Base-by-base conservation (phyloP, 2,888 invertebrate species). In the Aphodius granarius region DNA sequence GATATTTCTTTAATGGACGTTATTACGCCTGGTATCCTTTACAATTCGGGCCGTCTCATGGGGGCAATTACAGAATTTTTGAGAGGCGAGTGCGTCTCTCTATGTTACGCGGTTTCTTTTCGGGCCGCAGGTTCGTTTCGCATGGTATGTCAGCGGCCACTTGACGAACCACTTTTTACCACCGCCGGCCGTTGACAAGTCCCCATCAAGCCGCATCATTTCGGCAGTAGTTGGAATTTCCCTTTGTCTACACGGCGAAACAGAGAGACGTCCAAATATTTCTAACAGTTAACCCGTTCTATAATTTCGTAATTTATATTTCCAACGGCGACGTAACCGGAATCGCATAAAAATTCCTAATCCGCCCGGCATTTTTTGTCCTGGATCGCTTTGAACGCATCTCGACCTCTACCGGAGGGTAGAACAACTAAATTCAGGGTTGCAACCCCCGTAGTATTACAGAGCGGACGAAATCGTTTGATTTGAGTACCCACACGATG, bases 241-340 rank as follows among this genome's bases (percentile, higher is more conserved):
- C 43, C 43, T 43, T 43, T 43, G 43, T 43, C 43, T 43, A 43
- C 43, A 43, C 65, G 17, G 68, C 68, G 68, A 18, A 16, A 18
- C 18, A n/a, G 3, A n/a, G 20, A 20, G 68, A 21, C 22, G 21
- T 19, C 19, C 20, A 18, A n/a, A 68, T 63, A 62, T 62, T 19
- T 62, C 43, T 19, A 19, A 62, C 21, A n/a, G 64, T 22, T 62
- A 18, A 19, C 19, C 19, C 17, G 71, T 62, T 70, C 79, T 83
- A 83, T 84, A 84, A 84, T 84, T 83, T 82, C 81, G 82, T 82
- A 81, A 83, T 84, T 83, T 84, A 84, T 83, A 83, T 84, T 83
- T 83, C 77, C 82, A 80, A 73, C 74, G 71, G 21, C 74, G 62
- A 17, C 16, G 43, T 13, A 18, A 20, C 19, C 70, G 17, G 75